Evolutionary conservation across 92 coral and sea anemone genomes (phyloP).

Genomic region (Pocillopora meandrina): DNA sequence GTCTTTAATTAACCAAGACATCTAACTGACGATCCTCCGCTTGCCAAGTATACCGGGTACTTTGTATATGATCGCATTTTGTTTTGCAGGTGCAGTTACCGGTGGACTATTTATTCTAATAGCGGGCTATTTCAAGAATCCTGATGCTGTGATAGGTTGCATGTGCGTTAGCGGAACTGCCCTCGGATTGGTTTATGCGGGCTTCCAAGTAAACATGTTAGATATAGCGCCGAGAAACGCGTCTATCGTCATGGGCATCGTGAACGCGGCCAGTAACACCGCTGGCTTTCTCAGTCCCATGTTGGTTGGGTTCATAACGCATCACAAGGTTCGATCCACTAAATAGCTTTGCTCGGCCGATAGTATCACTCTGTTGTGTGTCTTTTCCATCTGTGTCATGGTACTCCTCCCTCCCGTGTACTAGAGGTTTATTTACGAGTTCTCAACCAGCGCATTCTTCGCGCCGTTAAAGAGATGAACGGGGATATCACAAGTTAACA

Average conservation of each 20-base stretch:
- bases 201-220: conserved; percentile 86
- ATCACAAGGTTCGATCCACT: conserved; percentile 56
- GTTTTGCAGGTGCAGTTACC: conserved; percentile 62
- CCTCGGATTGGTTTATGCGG: conserved; percentile 80
- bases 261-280: conserved; percentile 74
- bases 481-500: too few species aligned
- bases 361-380: too few species aligned
- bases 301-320: conserved; percentile 84
- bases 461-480: too few species aligned
- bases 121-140: conserved; percentile 66
- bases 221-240: conserved; percentile 91
- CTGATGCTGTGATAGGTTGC: conserved; percentile 51
- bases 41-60: background rate
- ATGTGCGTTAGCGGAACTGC: conserved; percentile 73
- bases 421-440: too few species aligned
- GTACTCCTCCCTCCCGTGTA: too few species aligned
- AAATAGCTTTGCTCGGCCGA: background rate
- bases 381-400: too few species aligned
- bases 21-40: background rate
- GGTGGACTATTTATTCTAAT: conserved; percentile 72
- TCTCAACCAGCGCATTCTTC: too few species aligned
- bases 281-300: conserved; percentile 88
- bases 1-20: too few species aligned
- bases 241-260: conserved; percentile 83
- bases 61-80: background rate